These are phyloP conservation scores for Parauchenoglanis ngamensis DNA, from an alignment of 2,797 vertebrate species.

Conservation along the genomic window DNA sequence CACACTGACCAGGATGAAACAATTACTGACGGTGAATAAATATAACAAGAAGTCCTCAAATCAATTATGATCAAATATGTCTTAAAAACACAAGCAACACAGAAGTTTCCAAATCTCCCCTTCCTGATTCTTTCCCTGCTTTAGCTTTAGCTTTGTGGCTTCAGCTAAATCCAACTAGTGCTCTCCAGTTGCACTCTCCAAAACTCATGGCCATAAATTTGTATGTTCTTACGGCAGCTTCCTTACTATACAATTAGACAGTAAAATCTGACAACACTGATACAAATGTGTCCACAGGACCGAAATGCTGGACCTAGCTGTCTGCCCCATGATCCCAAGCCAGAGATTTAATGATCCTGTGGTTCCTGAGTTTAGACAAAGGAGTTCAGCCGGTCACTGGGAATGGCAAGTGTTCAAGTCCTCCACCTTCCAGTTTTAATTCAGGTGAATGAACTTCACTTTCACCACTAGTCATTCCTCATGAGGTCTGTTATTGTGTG, in stretches of 20 bases:
- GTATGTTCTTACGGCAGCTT: not conserved
- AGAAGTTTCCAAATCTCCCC: not conserved
- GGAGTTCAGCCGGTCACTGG: not conserved
- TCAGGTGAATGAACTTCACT: not conserved
- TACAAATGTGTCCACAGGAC: not conserved
- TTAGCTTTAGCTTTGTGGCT: not conserved
- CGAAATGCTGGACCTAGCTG: not conserved
- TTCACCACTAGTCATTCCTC: not conserved
- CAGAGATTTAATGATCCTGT: constrained; percentile 4
- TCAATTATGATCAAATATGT: not conserved
- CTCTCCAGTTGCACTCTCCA: not conserved
- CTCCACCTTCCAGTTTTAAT: not conserved
- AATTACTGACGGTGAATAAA: not conserved
- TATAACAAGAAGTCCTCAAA: not conserved
- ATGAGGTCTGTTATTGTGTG: not conserved
- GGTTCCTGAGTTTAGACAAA: constrained; percentile 10
- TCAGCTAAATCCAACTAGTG: not conserved
- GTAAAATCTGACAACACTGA: not conserved
- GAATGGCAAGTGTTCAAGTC: not conserved
- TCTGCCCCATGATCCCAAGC: not conserved
- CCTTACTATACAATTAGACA: not conserved
- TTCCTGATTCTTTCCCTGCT: not conserved
- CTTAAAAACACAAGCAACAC: not conserved
- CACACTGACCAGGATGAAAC: no score
- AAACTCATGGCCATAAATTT: not conserved